Conservation (phyloP, 2,113 vertebrate genomes). For the Peromyscus californicus region DNA sequence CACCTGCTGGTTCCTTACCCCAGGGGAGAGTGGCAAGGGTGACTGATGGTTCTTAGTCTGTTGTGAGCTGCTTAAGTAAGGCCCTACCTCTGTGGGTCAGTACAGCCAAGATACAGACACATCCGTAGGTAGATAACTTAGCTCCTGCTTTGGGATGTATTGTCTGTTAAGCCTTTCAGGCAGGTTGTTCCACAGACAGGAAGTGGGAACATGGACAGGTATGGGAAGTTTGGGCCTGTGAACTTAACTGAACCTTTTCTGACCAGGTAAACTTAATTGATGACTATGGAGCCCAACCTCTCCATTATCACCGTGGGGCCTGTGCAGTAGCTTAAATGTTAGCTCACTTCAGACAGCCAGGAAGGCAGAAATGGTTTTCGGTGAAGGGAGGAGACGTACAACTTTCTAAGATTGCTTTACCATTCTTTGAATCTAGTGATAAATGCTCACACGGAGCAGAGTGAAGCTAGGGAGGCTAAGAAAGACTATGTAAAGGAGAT, state of each 20-base stretch:
- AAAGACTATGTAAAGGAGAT: not conserved
- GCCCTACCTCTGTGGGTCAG: not conserved
- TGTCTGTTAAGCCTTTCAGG: not conserved
- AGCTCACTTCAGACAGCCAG: constrained; percentile 74
- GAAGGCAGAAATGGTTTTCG: constrained; percentile 55
- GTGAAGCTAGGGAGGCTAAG: not conserved
- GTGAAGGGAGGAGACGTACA: constrained; percentile 57
- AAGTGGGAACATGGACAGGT: not conserved
- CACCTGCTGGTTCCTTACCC: not conserved
- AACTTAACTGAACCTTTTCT: constrained; percentile 10
- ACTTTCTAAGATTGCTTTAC: constrained; percentile 81
- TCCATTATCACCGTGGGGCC: constrained; percentile 58
- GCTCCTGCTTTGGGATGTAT: constrained; percentile 24
- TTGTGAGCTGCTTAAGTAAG: constrained; percentile 1
- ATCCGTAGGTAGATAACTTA: not conserved
- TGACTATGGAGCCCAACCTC: constrained; percentile 52
- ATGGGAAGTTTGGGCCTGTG: not conserved
- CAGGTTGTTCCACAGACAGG: not conserved
- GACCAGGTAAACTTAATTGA: constrained; percentile 53
- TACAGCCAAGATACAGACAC: not conserved
- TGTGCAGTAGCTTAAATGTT: constrained; percentile 81
- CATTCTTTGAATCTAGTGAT: constrained; percentile 86
- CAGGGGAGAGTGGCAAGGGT: not conserved
- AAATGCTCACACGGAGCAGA: constrained; percentile 63
- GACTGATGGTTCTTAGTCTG: not conserved